phyloP scores from a whole-genome alignment of 2,113 vertebrate genomes.

The Desmodus rotundus region DNA sequence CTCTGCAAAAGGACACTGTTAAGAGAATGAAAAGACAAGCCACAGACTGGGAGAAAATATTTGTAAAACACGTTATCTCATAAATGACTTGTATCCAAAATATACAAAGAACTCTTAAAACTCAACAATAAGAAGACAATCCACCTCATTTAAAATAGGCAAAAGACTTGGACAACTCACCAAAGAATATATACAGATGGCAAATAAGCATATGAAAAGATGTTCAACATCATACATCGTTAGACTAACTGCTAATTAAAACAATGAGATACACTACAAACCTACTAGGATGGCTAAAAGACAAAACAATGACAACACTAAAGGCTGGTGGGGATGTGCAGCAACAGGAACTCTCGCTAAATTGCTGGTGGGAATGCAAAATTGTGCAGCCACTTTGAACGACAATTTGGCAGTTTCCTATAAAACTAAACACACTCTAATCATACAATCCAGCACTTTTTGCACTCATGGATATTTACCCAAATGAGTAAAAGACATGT shows the following conservation, averaged over 20 bases:
- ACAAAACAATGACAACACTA: not conserved
- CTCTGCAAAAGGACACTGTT: too few species aligned
- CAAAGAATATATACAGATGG: not conserved
- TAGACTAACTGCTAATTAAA: not conserved
- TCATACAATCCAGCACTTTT: not conserved
- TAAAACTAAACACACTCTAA: not conserved
- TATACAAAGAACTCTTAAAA: not conserved
- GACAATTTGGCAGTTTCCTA: not conserved
- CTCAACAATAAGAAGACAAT: constrained; percentile 20
- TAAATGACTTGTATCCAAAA: not conserved
- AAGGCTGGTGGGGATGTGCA: not conserved
- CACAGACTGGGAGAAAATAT: too few species aligned
- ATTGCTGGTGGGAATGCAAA: not conserved
- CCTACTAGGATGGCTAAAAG: not conserved
- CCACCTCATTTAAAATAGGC: not conserved
- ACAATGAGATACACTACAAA: not conserved
- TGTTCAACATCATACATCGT: not conserved
- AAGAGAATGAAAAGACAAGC: too few species aligned
- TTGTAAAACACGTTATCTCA: not conserved
- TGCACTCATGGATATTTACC: not conserved
- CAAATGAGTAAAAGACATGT: not conserved
- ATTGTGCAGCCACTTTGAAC: not conserved
- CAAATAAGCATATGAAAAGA: constrained; percentile 16
- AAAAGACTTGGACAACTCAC: not conserved
- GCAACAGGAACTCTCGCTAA: not conserved